Base-by-base conservation (phyloP, 2,888 invertebrate genomes). In the Pycnomerus fuliginosus region DNA sequence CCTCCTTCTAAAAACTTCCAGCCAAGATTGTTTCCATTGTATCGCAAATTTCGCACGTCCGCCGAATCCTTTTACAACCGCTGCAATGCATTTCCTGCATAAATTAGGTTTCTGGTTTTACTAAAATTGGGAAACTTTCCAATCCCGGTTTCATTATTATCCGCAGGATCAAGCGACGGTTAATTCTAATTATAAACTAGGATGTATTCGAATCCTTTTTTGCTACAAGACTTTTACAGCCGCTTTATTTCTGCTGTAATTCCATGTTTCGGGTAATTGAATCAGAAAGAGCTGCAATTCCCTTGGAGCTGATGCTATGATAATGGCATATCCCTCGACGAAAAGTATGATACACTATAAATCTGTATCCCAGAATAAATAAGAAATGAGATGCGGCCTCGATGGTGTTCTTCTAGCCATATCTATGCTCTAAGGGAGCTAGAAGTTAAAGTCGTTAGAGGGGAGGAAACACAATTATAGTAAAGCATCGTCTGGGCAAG, bases 381-480 rank as follows among this genome's bases (percentile, higher is more conserved):
- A 67, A 62, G 48, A 60, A 61, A 66, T 65, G 66, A 64, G 65
- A 61, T 62, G 63, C 56, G 63, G 60, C 59, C 53, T 61, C 65
- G 65, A 68, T 68, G 65, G 65, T 65, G 64, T 65, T 64, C 64
- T 65, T 33, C 13, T 64, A 62, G 60, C 58, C 60, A 62, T 66
- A 63, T 66, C 63, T 62, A 58, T 57, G 59, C 62, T 62, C 63
- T 51, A 44, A 58, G 61, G 61, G 61, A 60, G 60, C 58, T 58
- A 53, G 58, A 64, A 66, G 60, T 62, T 63, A 60, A 61, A 58
- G 60, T 56, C 58, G 62, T 63, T 61, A 62, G 56, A 62, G 62
- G 61, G 60, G 58, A 51, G 58, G 60, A 65, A 66, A 67, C 62
- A 62, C 67, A 68, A 67, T 68, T 67, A 67, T 66, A 63, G 66